Conservation (phyloP, 2,113 vertebrate genomes). For the Grammomys dolichurus region DNA sequence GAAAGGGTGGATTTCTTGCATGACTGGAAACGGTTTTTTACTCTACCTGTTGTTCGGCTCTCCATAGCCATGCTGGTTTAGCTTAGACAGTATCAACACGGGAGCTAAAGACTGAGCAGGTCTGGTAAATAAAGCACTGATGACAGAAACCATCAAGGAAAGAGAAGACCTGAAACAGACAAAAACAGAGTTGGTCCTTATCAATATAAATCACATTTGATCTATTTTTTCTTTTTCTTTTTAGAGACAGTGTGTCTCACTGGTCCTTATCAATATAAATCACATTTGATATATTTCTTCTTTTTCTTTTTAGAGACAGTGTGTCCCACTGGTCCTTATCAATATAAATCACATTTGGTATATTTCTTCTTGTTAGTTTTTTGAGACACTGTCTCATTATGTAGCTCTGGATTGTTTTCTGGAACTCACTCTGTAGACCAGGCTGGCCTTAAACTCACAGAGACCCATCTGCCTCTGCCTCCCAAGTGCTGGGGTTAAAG, state of each 20-base stretch:
- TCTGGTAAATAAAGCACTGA: slow-evolving; percentile 95
- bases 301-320: not conserved
- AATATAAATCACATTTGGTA: not conserved
- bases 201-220: not conserved
- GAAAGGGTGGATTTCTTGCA: not conserved
- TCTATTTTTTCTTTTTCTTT: not conserved
- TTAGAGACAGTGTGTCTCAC: not conserved
- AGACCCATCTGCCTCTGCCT: not conserved
- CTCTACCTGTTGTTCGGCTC: slow-evolving; percentile 88
- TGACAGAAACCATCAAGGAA: slow-evolving; percentile 95
- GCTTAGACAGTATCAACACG: slow-evolving; percentile 90
- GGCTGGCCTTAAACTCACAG: not conserved
- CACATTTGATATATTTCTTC: not conserved
- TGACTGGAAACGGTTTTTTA: slow-evolving; percentile 44
- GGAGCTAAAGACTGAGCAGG: slow-evolving; percentile 94
- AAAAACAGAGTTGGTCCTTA: not conserved
- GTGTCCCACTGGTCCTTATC: not conserved
- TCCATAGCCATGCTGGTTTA: slow-evolving; percentile 93
- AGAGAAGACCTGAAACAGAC: slow-evolving; percentile 89
- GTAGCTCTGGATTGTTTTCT: not conserved
- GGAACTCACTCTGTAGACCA: not conserved
- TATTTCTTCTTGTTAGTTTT: not conserved
- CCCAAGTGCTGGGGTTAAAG: not conserved
- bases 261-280: not conserved
- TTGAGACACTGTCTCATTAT: not conserved